A percentile compares a stretch with the other conserved stretches of the same genome.
These are phyloP conservation scores for Mus spicilegus DNA, from an alignment of 2,113 vertebrate genomes.

Conservation along the genomic window DNA sequence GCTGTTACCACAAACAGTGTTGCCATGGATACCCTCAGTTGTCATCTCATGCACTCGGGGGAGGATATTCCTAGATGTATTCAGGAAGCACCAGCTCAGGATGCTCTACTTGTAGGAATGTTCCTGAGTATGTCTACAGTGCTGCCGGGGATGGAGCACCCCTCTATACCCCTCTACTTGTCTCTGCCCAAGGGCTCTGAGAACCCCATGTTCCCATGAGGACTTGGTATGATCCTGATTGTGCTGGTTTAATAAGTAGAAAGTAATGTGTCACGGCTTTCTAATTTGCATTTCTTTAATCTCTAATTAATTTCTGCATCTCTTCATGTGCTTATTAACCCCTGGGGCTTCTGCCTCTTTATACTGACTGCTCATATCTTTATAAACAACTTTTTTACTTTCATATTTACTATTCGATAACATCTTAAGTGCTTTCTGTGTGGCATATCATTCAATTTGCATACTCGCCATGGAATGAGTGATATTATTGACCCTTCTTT, in stretches of 20 bases:
- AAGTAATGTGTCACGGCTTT: constrained; percentile 3
- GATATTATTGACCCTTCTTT: neutral
- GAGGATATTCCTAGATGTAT: neutral
- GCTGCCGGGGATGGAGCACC: neutral
- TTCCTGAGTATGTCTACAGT: neutral
- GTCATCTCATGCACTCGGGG: neutral
- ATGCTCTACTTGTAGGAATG: neutral
- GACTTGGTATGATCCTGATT: neutral
- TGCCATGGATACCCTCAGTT: neutral
- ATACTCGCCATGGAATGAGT: neutral
- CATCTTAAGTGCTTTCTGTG: constrained; percentile 19
- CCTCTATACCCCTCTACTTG: neutral
- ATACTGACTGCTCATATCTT: constrained; percentile 36
- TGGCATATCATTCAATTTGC: constrained; percentile 39
- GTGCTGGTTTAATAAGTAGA: neutral
- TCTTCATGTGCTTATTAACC: constrained; percentile 55
- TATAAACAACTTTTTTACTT: constrained; percentile 21
- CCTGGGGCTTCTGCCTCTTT: constrained; percentile 30
- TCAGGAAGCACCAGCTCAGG: neutral
- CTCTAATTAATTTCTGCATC: constrained; percentile 59
- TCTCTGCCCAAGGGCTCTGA: neutral
- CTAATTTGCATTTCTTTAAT: constrained; percentile 69
- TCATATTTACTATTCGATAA: neutral
- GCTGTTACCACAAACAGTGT: neutral
- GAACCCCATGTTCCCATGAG: neutral